Evolutionary conservation across 2,113 vertebrate species (phyloP).

Genomic region (Actenoides hombroni): DNA sequence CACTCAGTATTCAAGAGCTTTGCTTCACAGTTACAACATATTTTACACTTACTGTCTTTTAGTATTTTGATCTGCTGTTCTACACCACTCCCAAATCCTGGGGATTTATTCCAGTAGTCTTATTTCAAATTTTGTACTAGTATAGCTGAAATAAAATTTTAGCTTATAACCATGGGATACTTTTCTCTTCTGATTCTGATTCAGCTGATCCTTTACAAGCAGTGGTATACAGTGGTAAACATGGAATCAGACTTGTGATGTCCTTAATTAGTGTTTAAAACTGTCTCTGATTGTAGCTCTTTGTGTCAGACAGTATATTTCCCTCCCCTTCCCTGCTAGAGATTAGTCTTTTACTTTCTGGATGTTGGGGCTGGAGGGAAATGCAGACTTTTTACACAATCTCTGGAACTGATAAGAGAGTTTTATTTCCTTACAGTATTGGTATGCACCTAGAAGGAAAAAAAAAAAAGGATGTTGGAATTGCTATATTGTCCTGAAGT

Average conservation of each 20-base stretch:
- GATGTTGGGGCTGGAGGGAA: neutral
- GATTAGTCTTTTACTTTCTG: neutral
- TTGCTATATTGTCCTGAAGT: neutral
- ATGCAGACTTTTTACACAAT: neutral
- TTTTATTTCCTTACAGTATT: neutral
- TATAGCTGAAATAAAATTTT: neutral
- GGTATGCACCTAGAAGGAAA: neutral
- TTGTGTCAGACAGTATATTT: neutral
- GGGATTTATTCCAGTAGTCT: neutral
- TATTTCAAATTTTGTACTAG: neutral
- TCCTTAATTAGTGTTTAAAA: neutral
- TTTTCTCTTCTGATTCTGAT: neutral
- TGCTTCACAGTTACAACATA: neutral
- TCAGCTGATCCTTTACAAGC: neutral
- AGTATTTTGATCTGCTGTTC: neutral
- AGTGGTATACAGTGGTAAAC: neutral
- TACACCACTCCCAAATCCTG: neutral
- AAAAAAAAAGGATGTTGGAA: neutral
- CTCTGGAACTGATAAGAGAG: neutral
- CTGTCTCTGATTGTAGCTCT: neutral
- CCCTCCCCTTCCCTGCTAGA: accelerated
- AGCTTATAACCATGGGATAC: neutral
- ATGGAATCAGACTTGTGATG: neutral
- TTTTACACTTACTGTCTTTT: neutral
- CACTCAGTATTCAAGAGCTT: neutral